phyloP scores from a whole-genome alignment of 2,888 invertebrate genomes.

The Spisula solida region DNA sequence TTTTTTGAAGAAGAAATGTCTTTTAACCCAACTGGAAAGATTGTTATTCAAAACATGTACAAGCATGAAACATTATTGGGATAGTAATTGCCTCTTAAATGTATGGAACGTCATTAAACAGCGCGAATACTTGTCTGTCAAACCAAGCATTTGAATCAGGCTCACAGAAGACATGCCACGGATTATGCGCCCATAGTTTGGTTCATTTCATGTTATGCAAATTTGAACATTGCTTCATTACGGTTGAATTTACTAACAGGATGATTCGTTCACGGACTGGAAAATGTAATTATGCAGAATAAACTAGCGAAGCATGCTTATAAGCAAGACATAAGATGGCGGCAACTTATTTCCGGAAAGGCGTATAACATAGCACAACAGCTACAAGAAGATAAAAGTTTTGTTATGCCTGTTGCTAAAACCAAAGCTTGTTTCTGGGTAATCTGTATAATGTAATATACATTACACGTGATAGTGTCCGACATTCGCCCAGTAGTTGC shows the following conservation, averaged over 20 bases:
- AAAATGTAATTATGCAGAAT: background rate
- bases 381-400: too few species aligned
- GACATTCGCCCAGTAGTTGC: too few species aligned
- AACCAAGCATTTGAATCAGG: background rate
- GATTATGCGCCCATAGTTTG: background rate
- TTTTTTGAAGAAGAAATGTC: background rate
- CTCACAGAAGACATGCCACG: background rate
- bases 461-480: too few species aligned
- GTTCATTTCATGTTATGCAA: conserved; percentile 7
- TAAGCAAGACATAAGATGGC: background rate
- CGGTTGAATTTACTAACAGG: background rate
- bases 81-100: background rate
- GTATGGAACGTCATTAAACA: conserved; percentile 7
- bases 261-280: background rate
- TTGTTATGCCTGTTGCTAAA: too few species aligned
- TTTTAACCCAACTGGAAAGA: conserved; percentile 1
- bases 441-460: too few species aligned
- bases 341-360: background rate
- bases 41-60: conserved; percentile 5
- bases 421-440: too few species aligned
- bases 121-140: conserved; percentile 11
- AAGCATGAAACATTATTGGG: background rate
- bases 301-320: background rate
- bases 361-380: too few species aligned
- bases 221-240: conserved; percentile 4